Percentiles rank a stretch among this genome's conserved stretches.
Evolutionary conservation across 2,113 vertebrate genomes (phyloP).

Genomic region (Hypanus sabinus): DNA sequence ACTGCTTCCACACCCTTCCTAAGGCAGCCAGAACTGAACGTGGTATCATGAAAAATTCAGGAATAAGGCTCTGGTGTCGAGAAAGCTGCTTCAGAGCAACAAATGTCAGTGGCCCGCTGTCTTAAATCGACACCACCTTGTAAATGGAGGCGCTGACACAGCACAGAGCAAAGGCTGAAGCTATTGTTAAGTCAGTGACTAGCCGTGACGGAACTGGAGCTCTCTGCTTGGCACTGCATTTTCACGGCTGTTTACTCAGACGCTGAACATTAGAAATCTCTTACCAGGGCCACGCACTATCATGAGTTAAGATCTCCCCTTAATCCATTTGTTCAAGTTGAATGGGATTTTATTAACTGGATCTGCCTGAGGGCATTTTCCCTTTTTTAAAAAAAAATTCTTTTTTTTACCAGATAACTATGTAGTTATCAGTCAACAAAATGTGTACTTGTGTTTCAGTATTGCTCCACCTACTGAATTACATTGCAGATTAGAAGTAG

Average conservation of each 20-base stretch:
- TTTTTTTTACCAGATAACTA: not conserved
- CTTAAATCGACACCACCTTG: not conserved
- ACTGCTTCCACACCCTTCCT: no score
- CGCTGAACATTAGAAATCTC: not conserved
- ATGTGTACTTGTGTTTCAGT: not conserved
- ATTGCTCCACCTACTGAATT: not conserved
- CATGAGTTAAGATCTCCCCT: not conserved
- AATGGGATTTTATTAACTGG: not conserved
- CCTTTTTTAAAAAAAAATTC: not conserved
- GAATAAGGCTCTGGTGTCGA: not conserved
- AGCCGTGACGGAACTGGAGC: not conserved
- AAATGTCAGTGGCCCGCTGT: not conserved
- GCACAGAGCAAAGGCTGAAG: not conserved
- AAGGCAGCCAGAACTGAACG: no score
- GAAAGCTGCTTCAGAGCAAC: not conserved
- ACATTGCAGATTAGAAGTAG: not conserved
- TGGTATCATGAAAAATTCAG: not conserved
- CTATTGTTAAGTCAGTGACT: not conserved
- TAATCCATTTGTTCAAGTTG: not conserved
- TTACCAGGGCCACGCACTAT: not conserved
- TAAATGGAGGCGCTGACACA: not conserved
- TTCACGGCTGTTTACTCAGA: not conserved
- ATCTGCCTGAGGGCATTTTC: not conserved
- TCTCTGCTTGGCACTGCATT: not conserved
- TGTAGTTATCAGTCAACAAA: not conserved